Base-by-base conservation (phyloP, 2,888 invertebrate genomes). In the Holacanthella duospinosa region DNA sequence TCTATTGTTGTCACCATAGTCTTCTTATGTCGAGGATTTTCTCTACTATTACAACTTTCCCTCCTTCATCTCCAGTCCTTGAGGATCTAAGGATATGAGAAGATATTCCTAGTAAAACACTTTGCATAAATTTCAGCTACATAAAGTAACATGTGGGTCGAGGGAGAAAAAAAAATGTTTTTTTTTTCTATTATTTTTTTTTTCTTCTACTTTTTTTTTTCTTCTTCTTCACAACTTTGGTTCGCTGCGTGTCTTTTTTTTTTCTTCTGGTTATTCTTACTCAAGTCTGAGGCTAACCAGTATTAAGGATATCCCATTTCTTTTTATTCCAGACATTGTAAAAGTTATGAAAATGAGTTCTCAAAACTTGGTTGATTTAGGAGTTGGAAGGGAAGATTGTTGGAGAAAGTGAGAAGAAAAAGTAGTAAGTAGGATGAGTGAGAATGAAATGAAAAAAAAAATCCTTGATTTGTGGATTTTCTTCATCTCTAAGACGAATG, bases 141-240 rank as follows among this genome's bases (percentile, higher is more conserved):
- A 48, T 48, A 48, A 48, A n/a, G 48, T 48, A 48, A 48, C 48
- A 48, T 48, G 48, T 48, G 48, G 48, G 48, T 48, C 21, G 19
- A 48, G 48, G 19, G n/a, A 48, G 21, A 48, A 21, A 21, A 21
- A n/a, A n/a, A n/a, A 21, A 48, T 16, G 4, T n/a, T 48, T 48
- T 48, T 21, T 48, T 21, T 21, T 48, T 48, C 21, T 48, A 16
- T 21, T n/a, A 48, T 4, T 16, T 36, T 36, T 36, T 36, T 9
- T 36, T 16, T 36, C 16, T 36, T 36, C 16, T 36, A 16, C 16
- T 36, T 36, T 36, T 36, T 9, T 36, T 36, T 16, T 36, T 36
- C 16, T 6, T 36, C 9, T 6, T 36, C 9, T 36, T 6, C 6
- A n/a, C n/a, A n/a, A n/a, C n/a, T n/a, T n/a, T n/a, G n/a, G n/a